Evolutionary conservation across 2,797 vertebrate species (phyloP).

Genomic region (Poecilia wingei): DNA sequence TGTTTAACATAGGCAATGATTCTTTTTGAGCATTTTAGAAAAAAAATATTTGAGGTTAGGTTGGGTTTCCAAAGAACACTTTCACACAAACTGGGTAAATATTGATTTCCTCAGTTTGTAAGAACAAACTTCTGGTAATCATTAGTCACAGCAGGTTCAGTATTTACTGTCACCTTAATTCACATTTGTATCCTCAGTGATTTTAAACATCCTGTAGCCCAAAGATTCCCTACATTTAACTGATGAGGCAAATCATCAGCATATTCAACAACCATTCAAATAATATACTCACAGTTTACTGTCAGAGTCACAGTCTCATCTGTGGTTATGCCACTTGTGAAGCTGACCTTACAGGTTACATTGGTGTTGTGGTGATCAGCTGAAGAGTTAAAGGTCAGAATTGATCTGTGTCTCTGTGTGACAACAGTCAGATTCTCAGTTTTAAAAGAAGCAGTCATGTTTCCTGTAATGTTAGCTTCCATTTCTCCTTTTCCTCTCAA

Average conservation of each 20-base stretch:
- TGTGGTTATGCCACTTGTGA: conserved; percentile 3
- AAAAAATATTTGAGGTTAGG: background rate
- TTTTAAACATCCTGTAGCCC: background rate
- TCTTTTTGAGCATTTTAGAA: background rate
- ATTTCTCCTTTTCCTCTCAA: conserved; percentile 22
- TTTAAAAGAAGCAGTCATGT: background rate
- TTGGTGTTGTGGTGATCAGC: conserved; percentile 31
- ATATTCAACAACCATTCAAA: background rate
- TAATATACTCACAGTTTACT: conserved; percentile 52
- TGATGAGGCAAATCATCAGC: background rate
- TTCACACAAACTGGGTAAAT: background rate
- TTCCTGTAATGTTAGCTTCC: background rate
- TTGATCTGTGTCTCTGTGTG: conserved; percentile 29
- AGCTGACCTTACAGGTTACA: conserved; percentile 49
- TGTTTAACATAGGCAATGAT: background rate
- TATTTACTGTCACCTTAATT: conserved; percentile 39
- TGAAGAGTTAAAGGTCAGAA: conserved; percentile 45
- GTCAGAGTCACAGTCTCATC: conserved; percentile 26
- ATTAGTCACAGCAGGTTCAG: conserved; percentile 55
- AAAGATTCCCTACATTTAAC: too few relatives aligned
- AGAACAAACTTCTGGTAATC: conserved; percentile 29
- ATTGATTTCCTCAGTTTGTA: background rate
- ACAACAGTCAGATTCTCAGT: conserved; percentile 7
- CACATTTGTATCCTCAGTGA: conserved; percentile 9
- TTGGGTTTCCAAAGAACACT: background rate